These are phyloP conservation scores for Bombyx mandarina DNA, from an alignment of 1,140 invertebrate species.

Conservation along the genomic window DNA sequence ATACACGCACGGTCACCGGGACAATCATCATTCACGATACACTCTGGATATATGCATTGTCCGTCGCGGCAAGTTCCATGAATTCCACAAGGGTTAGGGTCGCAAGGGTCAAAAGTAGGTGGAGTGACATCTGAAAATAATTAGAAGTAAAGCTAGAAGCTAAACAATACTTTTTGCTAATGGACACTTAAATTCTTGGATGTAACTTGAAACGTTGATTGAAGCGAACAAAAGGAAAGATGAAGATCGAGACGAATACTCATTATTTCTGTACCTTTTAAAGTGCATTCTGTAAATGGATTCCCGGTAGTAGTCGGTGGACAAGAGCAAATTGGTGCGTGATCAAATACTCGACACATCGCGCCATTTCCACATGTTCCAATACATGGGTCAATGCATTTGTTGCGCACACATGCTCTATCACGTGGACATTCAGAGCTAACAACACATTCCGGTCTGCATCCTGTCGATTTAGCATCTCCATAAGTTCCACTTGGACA, in stretches of 20 bases:
- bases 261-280: slow-evolving; percentile 40
- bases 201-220: not conserved
- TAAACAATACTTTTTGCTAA: not conserved
- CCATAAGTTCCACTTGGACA: slow-evolving; percentile 79
- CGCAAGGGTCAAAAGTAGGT: slow-evolving; percentile 78
- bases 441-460: slow-evolving; percentile 81
- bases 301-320: slow-evolving; percentile 79
- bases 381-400: slow-evolving; percentile 82
- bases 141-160: not conserved
- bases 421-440: slow-evolving; percentile 82
- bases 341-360: slow-evolving; percentile 80
- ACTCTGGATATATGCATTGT: slow-evolving; percentile 87
- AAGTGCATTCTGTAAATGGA: slow-evolving; percentile 80
- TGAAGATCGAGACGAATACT: too few species aligned
- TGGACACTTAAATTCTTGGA: slow-evolving; percentile 6
- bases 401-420: slow-evolving; percentile 80
- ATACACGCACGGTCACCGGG: slow-evolving; percentile 85
- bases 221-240: too few species aligned
- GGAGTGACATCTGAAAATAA: slow-evolving; percentile 16
- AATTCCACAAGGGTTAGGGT: slow-evolving; percentile 83
- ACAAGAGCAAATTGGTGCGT: slow-evolving; percentile 86
- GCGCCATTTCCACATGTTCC: slow-evolving; percentile 80
- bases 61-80: slow-evolving; percentile 87
- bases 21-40: slow-evolving; percentile 88
- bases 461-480: slow-evolving; percentile 73